Percentiles rank a stretch among this genome's conserved stretches.
These are phyloP conservation scores for Odontophorus gujanensis DNA, from an alignment of 2,113 vertebrate genomes.

Conservation along the genomic window DNA sequence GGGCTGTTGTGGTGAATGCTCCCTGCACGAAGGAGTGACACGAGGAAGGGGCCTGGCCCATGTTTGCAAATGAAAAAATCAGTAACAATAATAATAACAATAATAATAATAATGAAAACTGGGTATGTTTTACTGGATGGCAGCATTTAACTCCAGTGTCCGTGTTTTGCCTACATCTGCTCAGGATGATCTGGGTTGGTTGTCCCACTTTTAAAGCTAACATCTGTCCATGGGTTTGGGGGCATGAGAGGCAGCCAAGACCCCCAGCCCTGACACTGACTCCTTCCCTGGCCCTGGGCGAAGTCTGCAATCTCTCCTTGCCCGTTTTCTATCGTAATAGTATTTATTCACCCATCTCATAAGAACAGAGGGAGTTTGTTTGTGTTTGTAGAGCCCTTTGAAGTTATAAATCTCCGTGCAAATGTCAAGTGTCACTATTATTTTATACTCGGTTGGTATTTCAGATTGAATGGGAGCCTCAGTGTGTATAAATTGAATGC, in stretches of 20 bases:
- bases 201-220: not conserved
- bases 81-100: not conserved
- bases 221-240: not conserved
- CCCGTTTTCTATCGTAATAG: not conserved
- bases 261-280: not conserved
- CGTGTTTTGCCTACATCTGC: not conserved
- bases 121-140: not conserved
- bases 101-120: not conserved
- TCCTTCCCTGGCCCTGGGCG: conserved; percentile 6
- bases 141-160: not conserved
- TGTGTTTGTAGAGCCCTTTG: conserved; percentile 57
- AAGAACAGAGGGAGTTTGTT: conserved; percentile 21
- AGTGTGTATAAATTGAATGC: conserved; percentile 68
- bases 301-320: not conserved
- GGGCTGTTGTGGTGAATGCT: not conserved
- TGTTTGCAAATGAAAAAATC: not conserved
- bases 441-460: conserved; percentile 55
- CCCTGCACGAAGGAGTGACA: accelerated
- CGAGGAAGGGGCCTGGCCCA: accelerated
- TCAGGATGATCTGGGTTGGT: accelerated
- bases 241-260: not conserved
- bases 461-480: conserved; percentile 49
- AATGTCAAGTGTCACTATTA: conserved; percentile 72
- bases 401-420: conserved; percentile 50
- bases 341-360: conserved; percentile 35